Evolutionary conservation across 2,888 invertebrate genomes (phyloP).

Genomic region (Drosophila hamatofila): DNA sequence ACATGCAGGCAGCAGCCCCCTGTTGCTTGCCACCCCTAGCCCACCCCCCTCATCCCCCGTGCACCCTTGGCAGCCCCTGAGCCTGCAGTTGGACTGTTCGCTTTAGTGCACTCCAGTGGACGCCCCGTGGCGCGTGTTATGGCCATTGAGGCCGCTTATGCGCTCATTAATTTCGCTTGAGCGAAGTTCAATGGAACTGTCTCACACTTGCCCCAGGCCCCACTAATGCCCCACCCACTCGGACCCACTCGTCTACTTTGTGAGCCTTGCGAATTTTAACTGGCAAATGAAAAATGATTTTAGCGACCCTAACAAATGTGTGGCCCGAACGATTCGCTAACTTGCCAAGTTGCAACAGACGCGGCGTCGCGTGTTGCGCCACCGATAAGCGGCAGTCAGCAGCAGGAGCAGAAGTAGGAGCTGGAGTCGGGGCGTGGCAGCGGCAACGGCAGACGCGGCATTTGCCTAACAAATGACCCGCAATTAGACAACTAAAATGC

Average conservation of each 20-base stretch:
- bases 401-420: neutral
- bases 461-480: constrained; percentile 67
- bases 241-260: neutral
- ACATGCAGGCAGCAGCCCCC: neutral
- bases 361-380: constrained; percentile 34
- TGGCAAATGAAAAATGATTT: constrained; percentile 77
- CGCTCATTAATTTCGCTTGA: constrained; percentile 79
- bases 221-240: neutral
- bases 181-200: constrained; percentile 72
- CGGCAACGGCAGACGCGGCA: constrained; percentile 15
- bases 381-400: constrained; percentile 33
- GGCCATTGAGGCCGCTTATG: constrained; percentile 65
- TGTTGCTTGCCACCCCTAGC: neutral
- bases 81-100: constrained; percentile 42
- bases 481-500: constrained; percentile 68
- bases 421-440: neutral
- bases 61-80: neutral
- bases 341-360: constrained; percentile 27
- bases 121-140: constrained; percentile 65
- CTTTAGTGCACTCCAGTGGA: constrained; percentile 76
- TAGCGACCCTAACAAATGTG: constrained; percentile 54
- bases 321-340: constrained; percentile 30
- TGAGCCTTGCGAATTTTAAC: constrained; percentile 63
- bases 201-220: constrained; percentile 15
- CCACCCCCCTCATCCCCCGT: neutral